Percentiles rank a stretch among this genome's conserved stretches.
phyloP scores from a whole-genome alignment of 2,888 invertebrate species.

The Synanthedon andrenaeformis region DNA sequence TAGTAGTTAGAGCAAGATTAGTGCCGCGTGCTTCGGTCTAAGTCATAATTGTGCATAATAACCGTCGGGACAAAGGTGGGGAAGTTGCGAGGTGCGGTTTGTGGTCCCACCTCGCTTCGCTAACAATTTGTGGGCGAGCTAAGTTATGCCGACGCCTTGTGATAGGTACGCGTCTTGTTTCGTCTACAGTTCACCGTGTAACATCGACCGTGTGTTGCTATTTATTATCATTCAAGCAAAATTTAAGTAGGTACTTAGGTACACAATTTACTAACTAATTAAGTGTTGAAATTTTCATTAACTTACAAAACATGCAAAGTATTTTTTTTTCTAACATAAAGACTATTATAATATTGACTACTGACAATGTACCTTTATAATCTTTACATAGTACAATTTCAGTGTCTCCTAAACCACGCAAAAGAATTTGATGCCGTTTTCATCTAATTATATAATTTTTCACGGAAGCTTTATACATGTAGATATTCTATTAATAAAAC shows the following conservation, averaged over 20 bases:
- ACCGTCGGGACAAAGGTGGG: conserved; percentile 40
- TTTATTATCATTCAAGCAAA: too few relatives aligned
- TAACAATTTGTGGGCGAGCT: conserved; percentile 49
- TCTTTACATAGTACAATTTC: too few relatives aligned
- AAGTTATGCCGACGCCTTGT: conserved; percentile 30
- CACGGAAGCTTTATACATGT: too few relatives aligned
- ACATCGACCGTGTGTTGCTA: not conserved
- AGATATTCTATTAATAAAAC: too few relatives aligned
- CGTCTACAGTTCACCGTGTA: conserved; percentile 5
- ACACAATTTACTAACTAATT: too few relatives aligned
- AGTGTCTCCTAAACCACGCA: too few relatives aligned
- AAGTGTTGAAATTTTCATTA: not conserved
- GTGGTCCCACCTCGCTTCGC: conserved; percentile 36
- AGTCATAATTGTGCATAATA: conserved; percentile 61
- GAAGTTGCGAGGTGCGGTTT: conserved; percentile 32
- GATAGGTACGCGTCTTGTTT: conserved; percentile 11
- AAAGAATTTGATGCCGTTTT: too few relatives aligned
- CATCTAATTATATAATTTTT: too few relatives aligned
- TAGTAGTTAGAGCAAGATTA: conserved; percentile 48
- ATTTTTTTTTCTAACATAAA: not conserved
- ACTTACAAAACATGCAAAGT: not conserved
- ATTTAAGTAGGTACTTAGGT: not conserved
- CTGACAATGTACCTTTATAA: too few relatives aligned
- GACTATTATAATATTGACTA: too few relatives aligned
- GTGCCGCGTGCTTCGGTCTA: conserved; percentile 40